Evolutionary conservation across 2,888 invertebrate genomes (phyloP), one percentile per base, ranked within the genome.

Genomic region (Watsonalla binaria): DNA sequence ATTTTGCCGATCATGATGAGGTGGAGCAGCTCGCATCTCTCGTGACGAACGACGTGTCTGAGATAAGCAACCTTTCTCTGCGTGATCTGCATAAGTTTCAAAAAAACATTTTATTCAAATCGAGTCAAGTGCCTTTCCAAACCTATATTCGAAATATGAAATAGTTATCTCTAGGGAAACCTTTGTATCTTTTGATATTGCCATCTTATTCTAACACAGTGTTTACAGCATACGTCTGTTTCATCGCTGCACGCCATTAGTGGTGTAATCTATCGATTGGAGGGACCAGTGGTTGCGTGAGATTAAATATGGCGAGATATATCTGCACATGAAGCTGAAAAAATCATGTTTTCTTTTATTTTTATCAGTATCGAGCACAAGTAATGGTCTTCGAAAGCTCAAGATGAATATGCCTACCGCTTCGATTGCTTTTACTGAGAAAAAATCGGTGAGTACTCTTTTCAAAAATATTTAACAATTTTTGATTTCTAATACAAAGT

Each of bases 181-280:
- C 37, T 6, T 7, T 37, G 15, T 52, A 54, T 52, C 55, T 60
- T 51, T 54, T 47, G 53, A 59, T 62, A 57, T 50, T 52, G 53
- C 51, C 47, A 24, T 72, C 72, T 63, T 65, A 39, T 47, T 76
- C 67, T 51, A 56, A 46, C 72, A 5, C 48, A 52, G 48, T 52
- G 58, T 56, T 46, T 34, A n/a, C 34, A 37, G 57, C 53, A 60
- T 73, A 61, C 58, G 45, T 59, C 61, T 63, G 54, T 70, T 61
- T 72, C 71, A 61, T 42, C 51, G 62, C 62, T 58, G 58, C 62
- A 66, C 24, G 42, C 66, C 60, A 59, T 62, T 65, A 63, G 47
- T 62, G 61, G 57, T 66, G 66, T 69, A 63, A 73, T 65, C 72
- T 71, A 80, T 78, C 74, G 76, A 75, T 77, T 74, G 2, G 67